Evolutionary conservation across 2,797 vertebrate genomes (phyloP).

Genomic region (Parauchenoglanis punctatus): DNA sequence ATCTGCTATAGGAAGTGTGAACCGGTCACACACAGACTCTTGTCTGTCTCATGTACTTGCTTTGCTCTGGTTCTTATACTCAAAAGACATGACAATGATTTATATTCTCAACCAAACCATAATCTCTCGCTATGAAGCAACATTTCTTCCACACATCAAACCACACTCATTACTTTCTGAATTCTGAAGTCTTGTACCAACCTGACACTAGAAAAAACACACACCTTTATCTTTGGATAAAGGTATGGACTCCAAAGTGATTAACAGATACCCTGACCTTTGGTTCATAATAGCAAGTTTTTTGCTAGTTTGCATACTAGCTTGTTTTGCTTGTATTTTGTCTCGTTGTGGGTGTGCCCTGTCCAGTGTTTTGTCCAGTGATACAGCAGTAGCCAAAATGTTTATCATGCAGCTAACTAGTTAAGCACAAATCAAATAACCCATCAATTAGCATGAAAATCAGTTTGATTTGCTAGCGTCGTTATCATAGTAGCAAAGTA

Average conservation of each 20-base stretch:
- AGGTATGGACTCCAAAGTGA: background rate
- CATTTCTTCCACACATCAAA: background rate
- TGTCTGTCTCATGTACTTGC: background rate
- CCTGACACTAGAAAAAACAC: background rate
- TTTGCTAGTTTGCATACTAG: too few species aligned
- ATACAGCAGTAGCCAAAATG: background rate
- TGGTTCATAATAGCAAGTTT: background rate
- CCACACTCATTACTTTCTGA: background rate
- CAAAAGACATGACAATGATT: background rate
- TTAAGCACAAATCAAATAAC: background rate
- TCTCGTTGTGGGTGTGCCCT: background rate
- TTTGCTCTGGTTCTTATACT: background rate
- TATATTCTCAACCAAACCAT: background rate
- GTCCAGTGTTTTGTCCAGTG: background rate
- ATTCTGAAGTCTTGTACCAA: background rate
- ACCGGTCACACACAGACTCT: background rate
- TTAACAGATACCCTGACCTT: background rate
- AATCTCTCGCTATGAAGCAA: background rate
- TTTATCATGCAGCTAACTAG: constrained; percentile 1
- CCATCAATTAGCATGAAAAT: background rate
- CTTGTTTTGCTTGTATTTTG: background rate
- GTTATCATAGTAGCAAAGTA: background rate
- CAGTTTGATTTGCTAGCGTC: background rate
- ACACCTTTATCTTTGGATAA: background rate
- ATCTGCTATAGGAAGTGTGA: background rate